Evolutionary conservation across 2,888 invertebrate species (phyloP), one percentile per base, ranked within the genome.

Genomic region (Drosophila prolongata): DNA sequence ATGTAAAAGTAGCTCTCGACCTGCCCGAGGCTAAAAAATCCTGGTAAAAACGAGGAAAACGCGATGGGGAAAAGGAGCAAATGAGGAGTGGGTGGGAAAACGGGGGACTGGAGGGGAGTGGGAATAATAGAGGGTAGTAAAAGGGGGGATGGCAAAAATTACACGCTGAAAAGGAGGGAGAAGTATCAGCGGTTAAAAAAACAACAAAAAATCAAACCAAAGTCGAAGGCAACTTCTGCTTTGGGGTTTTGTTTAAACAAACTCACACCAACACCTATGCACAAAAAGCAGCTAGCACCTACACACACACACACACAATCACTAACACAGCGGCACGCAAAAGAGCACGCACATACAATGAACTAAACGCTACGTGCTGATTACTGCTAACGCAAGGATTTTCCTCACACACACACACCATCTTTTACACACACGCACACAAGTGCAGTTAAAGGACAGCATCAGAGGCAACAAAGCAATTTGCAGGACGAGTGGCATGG

Each of bases 381-480:
- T 84, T 87, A 87, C 88, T 87, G 88, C 77, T 76, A 85, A 87
- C 79, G 86, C 75, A 87, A 85, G 81, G 87, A 87, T 84, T 85
- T 87, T 58, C 66, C 46, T 10, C 44, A 58, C 27, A 50, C 44
- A 3, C 38, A 24, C 34, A 38, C 24, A 16, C 47, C 35, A 24
- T 19, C 40, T n/a, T 19, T 3, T 6, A 11, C 47, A n/a, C 27
- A 30, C 10, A 40, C 53, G n/a, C 52, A 67, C 40, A 47, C 55
- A 35, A 47, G 46, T 67, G 62, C 55, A 67, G 11, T 42, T 37
- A 35, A 42, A 49, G 54, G 52, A 43, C 72, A 56, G 46, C 47
- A 49, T 53, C 57, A 44, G 53, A 43, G 62, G 65, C 49, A 58
- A 64, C 64, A 58, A 61, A 72, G 54, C 38, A 73, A 65, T 44